Evolutionary conservation across 30 jellyfish, hydroid and myxozoan species (phyloP).

Genomic region (Hydractinia echinata): DNA sequence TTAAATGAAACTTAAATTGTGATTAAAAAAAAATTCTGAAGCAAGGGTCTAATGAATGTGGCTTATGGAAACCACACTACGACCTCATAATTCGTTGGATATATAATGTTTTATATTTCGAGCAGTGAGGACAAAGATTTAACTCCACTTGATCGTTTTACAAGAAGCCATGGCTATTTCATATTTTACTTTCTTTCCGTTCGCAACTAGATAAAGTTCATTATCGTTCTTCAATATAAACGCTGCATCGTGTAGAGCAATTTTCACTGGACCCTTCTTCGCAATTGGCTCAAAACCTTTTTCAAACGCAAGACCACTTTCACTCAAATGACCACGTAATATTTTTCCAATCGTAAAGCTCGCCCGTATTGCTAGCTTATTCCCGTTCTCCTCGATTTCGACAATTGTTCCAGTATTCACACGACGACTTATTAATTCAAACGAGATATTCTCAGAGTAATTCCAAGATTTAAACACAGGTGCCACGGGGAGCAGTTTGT

Average conservation of each 20-base stretch:
- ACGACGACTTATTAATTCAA: constrained; percentile 41
- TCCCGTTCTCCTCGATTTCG: constrained; percentile 60
- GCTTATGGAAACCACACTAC: too few relatives aligned
- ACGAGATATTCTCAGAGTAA: constrained; percentile 35
- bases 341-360: constrained; percentile 48
- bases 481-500: constrained; percentile 52
- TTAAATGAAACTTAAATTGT: too few relatives aligned
- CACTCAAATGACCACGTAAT: constrained; percentile 34
- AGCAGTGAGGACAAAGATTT: not conserved
- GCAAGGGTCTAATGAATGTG: too few relatives aligned
- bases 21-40: too few relatives aligned
- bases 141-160: constrained; percentile 53
- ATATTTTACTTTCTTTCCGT: constrained; percentile 58
- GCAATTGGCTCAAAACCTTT: constrained; percentile 57
- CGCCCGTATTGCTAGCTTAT: constrained; percentile 77
- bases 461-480: constrained; percentile 63
- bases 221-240: constrained; percentile 47
- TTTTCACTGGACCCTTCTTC: constrained; percentile 75
- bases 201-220: constrained; percentile 57
- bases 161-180: constrained; percentile 63
- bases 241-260: constrained; percentile 33
- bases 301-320: constrained; percentile 13
- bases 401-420: constrained; percentile 55
- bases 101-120: too few relatives aligned
- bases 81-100: too few relatives aligned